A percentile compares a stretch with the other conserved stretches of the same genome.
Conservation (phyloP, 1,140 invertebrate genomes). For the Dendroctonus ponderosae region DNA sequence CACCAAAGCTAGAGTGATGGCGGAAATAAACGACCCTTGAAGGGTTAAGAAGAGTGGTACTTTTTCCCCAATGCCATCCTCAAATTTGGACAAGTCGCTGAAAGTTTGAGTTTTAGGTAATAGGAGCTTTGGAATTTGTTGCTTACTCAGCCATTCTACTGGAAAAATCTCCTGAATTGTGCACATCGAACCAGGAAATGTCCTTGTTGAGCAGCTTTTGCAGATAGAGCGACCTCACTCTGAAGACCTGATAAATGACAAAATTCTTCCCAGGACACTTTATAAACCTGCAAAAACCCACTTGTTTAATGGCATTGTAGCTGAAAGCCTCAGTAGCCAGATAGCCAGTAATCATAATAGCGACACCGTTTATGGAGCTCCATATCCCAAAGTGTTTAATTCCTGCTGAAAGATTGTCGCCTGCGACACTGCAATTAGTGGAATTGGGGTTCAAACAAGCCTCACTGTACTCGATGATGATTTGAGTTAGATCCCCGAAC, state of each 20-base stretch:
- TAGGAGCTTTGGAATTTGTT: not conserved
- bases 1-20: slow-evolving; percentile 75
- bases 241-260: slow-evolving; percentile 24
- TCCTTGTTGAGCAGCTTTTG: slow-evolving; percentile 79
- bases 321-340: slow-evolving; percentile 65
- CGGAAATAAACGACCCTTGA: slow-evolving; percentile 72
- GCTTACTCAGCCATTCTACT: slow-evolving; percentile 87
- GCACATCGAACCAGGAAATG: slow-evolving; percentile 88
- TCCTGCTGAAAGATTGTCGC: slow-evolving; percentile 43
- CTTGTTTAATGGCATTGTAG: slow-evolving; percentile 66
- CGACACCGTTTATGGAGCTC: slow-evolving; percentile 59
- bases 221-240: slow-evolving; percentile 20
- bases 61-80: slow-evolving; percentile 93
- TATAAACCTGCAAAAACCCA: slow-evolving; percentile 10
- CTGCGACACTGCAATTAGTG: not conserved
- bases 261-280: too few relatives aligned
- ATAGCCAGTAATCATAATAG: slow-evolving; percentile 62
- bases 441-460: not conserved
- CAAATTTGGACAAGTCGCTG: slow-evolving; percentile 85
- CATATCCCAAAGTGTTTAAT: slow-evolving; percentile 59
- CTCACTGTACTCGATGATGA: slow-evolving; percentile 50
- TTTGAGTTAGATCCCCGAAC: slow-evolving; percentile 64
- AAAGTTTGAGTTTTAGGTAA: slow-evolving; percentile 31
- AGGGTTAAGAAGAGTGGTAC: slow-evolving; percentile 78
- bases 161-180: slow-evolving; percentile 84